Base-by-base conservation (phyloP, 2,888 invertebrate species). In the Deilephila porcellus region DNA sequence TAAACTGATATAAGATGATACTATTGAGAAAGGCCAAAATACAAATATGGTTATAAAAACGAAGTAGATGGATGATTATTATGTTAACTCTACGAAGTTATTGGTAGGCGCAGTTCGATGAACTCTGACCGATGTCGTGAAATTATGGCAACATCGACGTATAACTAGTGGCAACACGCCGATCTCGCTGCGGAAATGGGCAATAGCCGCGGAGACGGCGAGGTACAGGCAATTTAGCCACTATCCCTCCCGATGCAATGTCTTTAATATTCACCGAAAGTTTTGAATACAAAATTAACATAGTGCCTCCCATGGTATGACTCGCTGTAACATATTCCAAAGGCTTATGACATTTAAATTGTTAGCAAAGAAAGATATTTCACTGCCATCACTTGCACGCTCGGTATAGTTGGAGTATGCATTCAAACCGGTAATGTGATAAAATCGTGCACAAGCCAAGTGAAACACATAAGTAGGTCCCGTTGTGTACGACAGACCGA, bases 141-240 rank as follows among this genome's bases (percentile, higher is more conserved):
- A 75, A 80, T 83, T 73, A 82, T 80, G 82, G 78, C 80, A 59
- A 75, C 78, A 81, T 81, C 77, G 72, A 84, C 81, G 80, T 78
- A 83, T 85, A 87, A 83, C 82, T 82, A 86, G 82, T 83, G 82
- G 80, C 85, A 82, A 85, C 73, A 71, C 56, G 79, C 84, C 83
- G 81, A 83, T 85, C 83, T 82, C 85, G 83, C 81, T 87, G 85
- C 90, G 93, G 93, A 93, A 90, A 91, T 90, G 85, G 83, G 82
- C 89, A 90, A 90, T 90, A 89, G 83, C 72, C 7, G 85, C 85
- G 82, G 86, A 87, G 85, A 80, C 82, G 79, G 20, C 82, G 77
- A 79, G 85, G 83, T 78, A 81, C 78, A 82, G 82, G 79, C 84
- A 88, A 89, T 87, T 86, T 87, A 86, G 79, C 76, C 70, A 78